phyloP scores from a whole-genome alignment of 1,140 invertebrate species.

The Drosophila miranda region DNA sequence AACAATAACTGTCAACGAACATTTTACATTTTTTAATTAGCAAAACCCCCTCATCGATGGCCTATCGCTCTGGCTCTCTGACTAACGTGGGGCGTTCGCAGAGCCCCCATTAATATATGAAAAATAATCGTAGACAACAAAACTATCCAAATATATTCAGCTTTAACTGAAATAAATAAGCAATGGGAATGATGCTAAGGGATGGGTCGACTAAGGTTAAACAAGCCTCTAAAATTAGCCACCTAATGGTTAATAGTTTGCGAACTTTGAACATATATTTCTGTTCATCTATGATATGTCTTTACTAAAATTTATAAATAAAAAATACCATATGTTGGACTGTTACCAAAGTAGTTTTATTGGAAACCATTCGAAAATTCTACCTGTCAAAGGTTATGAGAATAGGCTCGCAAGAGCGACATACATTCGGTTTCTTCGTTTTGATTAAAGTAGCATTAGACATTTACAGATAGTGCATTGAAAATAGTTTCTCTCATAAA shows the following conservation, averaged over 20 bases:
- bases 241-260: too few relatives aligned
- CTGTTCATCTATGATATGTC: too few relatives aligned
- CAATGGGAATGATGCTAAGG: conserved; percentile 15
- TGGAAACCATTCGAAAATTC: too few relatives aligned
- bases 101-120: conserved; percentile 43
- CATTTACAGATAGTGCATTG: background rate
- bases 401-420: too few relatives aligned
- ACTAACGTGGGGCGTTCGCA: conserved; percentile 34
- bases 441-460: background rate
- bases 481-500: background rate
- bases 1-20: conserved; percentile 75
- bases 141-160: conserved; percentile 56
- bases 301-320: too few relatives aligned
- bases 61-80: conserved; percentile 17
- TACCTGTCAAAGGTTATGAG: too few relatives aligned
- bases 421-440: too few relatives aligned
- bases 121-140: conserved; percentile 45
- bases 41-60: conserved; percentile 35
- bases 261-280: too few relatives aligned
- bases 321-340: too few relatives aligned
- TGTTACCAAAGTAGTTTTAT: too few relatives aligned
- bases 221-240: background rate
- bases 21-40: conserved; percentile 80
- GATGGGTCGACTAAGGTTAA: background rate
- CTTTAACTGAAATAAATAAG: conserved; percentile 54